Conservation (phyloP, 1,140 invertebrate species). For the Ceratina japonica region DNA sequence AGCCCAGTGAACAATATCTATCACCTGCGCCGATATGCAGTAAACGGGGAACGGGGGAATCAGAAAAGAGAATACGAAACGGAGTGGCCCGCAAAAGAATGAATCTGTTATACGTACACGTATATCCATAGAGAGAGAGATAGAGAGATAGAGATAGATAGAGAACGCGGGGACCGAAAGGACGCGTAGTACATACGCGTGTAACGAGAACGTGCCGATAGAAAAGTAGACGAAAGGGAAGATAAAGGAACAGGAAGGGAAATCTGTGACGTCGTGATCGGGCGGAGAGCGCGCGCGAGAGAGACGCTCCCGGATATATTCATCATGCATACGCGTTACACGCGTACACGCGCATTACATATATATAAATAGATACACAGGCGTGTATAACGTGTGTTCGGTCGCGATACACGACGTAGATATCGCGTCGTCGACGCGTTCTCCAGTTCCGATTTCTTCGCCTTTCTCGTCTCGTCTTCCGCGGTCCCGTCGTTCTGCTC, state of each 20-base stretch:
- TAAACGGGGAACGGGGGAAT: slow-evolving; percentile 5
- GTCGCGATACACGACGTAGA: slow-evolving; percentile 8
- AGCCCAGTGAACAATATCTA: slow-evolving; percentile 28
- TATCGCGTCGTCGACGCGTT: slow-evolving; percentile 1
- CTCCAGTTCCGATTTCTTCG: slow-evolving; percentile 28
- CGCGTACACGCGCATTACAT: slow-evolving; percentile 41
- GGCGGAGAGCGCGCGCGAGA: slow-evolving; percentile 47
- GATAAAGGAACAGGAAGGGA: slow-evolving; percentile 46
- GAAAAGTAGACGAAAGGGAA: slow-evolving; percentile 21
- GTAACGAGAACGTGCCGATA: no score
- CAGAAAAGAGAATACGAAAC: not conserved
- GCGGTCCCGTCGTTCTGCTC: no score
- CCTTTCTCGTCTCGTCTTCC: not conserved
- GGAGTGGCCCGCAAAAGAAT: not conserved
- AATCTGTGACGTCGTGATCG: slow-evolving; percentile 49
- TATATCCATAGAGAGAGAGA: not conserved
- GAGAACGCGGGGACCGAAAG: not conserved
- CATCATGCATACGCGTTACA: slow-evolving; percentile 50
- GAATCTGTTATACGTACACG: not conserved
- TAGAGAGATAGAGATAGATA: not conserved
- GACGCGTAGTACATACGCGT: no score
- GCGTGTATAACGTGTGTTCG: slow-evolving; percentile 44
- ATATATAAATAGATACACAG: slow-evolving; percentile 49
- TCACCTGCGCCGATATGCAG: slow-evolving; percentile 27
- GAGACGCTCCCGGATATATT: slow-evolving; percentile 50